These are phyloP conservation scores for Drosophila tripunctata DNA, from an alignment of 2,888 invertebrate species.

Conservation along the genomic window DNA sequence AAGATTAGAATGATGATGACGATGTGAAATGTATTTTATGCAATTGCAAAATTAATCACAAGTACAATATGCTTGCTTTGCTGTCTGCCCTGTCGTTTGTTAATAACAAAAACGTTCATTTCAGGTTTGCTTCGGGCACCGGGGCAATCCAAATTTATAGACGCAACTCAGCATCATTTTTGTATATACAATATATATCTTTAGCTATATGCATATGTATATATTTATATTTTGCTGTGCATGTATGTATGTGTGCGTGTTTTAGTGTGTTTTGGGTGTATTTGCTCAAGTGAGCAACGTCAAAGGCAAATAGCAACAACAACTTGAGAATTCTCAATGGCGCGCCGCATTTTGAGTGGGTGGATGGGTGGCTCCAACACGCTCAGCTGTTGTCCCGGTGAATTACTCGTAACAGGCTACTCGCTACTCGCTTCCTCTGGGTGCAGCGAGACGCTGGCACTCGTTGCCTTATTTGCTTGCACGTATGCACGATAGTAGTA, in stretches of 20 bases:
- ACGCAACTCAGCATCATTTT: conserved; percentile 46
- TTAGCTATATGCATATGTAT: neutral
- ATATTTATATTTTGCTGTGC: conserved; percentile 1
- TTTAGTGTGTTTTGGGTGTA: too few relatives aligned
- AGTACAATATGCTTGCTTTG: conserved; percentile 18
- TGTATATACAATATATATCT: conserved; percentile 29
- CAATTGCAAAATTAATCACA: conserved; percentile 51
- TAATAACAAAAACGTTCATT: conserved; percentile 57
- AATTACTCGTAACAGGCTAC: neutral
- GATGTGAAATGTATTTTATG: conserved; percentile 36
- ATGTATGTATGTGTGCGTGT: too few relatives aligned
- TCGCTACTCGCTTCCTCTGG: neutral
- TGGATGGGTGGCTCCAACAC: conserved; percentile 21
- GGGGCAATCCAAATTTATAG: conserved; percentile 60
- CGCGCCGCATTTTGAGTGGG: conserved; percentile 55
- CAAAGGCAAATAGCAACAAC: conserved; percentile 46
- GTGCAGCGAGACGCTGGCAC: conserved; percentile 4
- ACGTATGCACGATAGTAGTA: conserved; percentile 74
- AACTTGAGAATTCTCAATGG: conserved; percentile 68
- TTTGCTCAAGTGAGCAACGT: conserved; percentile 44
- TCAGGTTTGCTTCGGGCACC: conserved; percentile 49
- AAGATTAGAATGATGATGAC: neutral
- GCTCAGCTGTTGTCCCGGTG: conserved; percentile 66
- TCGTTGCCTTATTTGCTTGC: conserved; percentile 30
- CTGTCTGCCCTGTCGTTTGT: conserved; percentile 40